A percentile compares a stretch with the other conserved stretches of the same genome.
Conservation (phyloP, 2,888 invertebrate species). For the Drosophila yooni region DNA sequence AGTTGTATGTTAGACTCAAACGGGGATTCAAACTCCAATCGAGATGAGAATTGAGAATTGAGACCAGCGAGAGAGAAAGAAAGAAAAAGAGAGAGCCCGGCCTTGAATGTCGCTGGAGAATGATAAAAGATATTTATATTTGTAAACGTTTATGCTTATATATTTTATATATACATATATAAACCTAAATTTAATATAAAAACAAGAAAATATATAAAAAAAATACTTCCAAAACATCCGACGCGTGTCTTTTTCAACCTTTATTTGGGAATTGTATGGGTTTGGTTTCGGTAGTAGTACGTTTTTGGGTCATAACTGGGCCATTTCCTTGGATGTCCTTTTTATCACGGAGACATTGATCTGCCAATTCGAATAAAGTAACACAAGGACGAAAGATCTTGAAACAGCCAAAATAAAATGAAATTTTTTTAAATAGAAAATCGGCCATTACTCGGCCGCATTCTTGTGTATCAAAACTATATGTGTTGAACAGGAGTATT, state of each 20-base stretch:
- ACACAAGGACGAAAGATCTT: background rate
- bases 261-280: background rate
- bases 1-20: slow-evolving; percentile 13
- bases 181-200: slow-evolving; percentile 53
- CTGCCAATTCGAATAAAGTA: background rate
- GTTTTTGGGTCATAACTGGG: too few species aligned
- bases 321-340: background rate
- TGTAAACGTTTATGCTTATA: slow-evolving; percentile 76
- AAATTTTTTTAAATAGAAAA: background rate
- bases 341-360: background rate
- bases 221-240: slow-evolving; percentile 37
- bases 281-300: background rate
- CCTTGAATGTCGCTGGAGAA: slow-evolving; percentile 41
- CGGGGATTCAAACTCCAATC: slow-evolving; percentile 44
- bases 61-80: slow-evolving; percentile 10
- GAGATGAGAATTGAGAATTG: slow-evolving; percentile 20
- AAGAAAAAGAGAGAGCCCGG: slow-evolving; percentile 3
- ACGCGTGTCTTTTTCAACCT: background rate
- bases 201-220: slow-evolving; percentile 53
- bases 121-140: slow-evolving; percentile 73
- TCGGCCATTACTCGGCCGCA: background rate
- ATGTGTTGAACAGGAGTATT: background rate
- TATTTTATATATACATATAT: slow-evolving; percentile 67
- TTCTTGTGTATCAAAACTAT: background rate
- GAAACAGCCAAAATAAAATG: background rate